A percentile compares a stretch with the other conserved stretches of the same genome.
Evolutionary conservation across 2,113 vertebrate genomes (phyloP).

Genomic region (Emydocephalus ijimae): DNA sequence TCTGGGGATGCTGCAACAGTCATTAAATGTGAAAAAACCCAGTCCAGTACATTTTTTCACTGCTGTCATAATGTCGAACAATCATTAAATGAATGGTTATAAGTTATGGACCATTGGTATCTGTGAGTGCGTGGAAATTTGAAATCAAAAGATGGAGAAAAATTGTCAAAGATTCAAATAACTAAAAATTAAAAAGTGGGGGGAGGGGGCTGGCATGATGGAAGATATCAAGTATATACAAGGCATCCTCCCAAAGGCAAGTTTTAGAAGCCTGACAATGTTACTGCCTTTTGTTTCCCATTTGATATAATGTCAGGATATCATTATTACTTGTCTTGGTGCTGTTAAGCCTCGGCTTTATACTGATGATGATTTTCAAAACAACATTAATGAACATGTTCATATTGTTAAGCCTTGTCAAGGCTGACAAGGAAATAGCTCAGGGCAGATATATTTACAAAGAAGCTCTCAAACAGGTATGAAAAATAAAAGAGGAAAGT

Average conservation of each 20-base stretch:
- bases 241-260: neutral
- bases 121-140: neutral
- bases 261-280: neutral
- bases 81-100: neutral
- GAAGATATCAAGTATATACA: neutral
- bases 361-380: constrained; percentile 10
- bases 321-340: constrained; percentile 18
- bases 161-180: neutral
- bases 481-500: neutral
- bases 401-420: constrained; percentile 18
- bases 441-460: neutral
- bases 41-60: neutral
- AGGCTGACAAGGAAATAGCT: neutral
- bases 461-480: neutral
- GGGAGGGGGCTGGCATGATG: neutral
- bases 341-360: neutral
- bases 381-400: constrained; percentile 6
- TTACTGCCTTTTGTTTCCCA: constrained; percentile 14
- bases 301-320: constrained; percentile 23
- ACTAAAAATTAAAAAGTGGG: neutral
- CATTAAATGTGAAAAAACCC: neutral
- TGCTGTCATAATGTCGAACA: neutral
- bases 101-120: neutral
- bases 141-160: neutral
- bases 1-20: neutral